Evolutionary conservation across 2,113 vertebrate species (phyloP).

Genomic region (Peromyscus californicus): DNA sequence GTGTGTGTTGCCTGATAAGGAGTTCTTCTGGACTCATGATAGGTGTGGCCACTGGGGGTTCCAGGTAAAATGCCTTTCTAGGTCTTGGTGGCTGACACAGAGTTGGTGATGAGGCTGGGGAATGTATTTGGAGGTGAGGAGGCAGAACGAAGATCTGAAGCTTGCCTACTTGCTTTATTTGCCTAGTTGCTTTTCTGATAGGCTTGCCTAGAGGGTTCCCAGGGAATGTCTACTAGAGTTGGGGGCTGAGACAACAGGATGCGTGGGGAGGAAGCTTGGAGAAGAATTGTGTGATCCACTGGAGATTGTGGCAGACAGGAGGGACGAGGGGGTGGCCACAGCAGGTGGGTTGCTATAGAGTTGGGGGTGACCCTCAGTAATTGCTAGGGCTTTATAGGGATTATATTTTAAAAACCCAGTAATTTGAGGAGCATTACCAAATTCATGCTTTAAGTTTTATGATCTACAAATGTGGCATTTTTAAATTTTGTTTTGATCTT

Average conservation of each 20-base stretch:
- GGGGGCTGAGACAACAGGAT: background rate
- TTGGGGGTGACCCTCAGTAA: background rate
- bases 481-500: constrained; percentile 13
- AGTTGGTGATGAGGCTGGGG: background rate
- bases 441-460: background rate
- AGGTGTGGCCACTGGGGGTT: background rate
- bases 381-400: background rate
- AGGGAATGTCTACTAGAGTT: background rate
- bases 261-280: background rate
- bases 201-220: background rate
- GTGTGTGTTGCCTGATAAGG: background rate
- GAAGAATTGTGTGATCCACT: background rate
- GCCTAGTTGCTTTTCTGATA: background rate
- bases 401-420: background rate
- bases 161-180: background rate
- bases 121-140: background rate
- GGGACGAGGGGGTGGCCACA: background rate
- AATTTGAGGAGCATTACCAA: background rate
- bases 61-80: background rate
- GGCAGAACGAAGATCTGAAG: background rate
- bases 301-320: background rate
- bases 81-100: background rate
- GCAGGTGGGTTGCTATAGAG: background rate
- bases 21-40: background rate
- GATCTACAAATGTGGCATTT: background rate